Evolutionary conservation across 2,888 invertebrate genomes (phyloP).

Genomic region (Phengaris alcon): DNA sequence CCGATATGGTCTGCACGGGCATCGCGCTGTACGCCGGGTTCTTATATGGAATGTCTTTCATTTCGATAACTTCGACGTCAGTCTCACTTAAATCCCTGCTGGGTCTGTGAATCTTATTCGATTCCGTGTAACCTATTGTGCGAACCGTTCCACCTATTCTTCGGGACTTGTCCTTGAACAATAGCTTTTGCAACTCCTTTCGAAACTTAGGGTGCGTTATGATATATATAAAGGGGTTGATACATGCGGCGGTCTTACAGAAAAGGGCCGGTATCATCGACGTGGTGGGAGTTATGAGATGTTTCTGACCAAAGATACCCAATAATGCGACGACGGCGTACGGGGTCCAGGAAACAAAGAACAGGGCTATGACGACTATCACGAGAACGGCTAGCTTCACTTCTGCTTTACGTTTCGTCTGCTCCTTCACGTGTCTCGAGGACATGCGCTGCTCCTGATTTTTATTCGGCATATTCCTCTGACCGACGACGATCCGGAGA

Average conservation of each 20-base stretch:
- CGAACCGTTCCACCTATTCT: slow-evolving; percentile 63
- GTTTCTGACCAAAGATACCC: slow-evolving; percentile 83
- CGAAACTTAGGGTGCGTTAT: slow-evolving; percentile 88
- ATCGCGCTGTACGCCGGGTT: slow-evolving; percentile 42
- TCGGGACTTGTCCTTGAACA: slow-evolving; percentile 62
- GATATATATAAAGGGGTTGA: slow-evolving; percentile 89
- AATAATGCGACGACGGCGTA: slow-evolving; percentile 87
- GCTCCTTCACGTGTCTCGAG: slow-evolving; percentile 78
- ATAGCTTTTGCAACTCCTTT: slow-evolving; percentile 76
- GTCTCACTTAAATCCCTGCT: slow-evolving; percentile 70
- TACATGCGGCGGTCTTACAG: slow-evolving; percentile 89
- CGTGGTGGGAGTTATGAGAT: slow-evolving; percentile 82
- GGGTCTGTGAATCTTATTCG: slow-evolving; percentile 54
- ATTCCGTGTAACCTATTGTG: slow-evolving; percentile 58
- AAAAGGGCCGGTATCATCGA: slow-evolving; percentile 89
- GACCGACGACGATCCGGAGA: slow-evolving; percentile 80
- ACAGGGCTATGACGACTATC: slow-evolving; percentile 84
- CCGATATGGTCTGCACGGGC: slow-evolving; percentile 57
- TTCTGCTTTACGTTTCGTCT: slow-evolving; percentile 85
- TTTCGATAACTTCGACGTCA: slow-evolving; percentile 76
- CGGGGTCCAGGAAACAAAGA: slow-evolving; percentile 91
- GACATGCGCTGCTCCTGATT: slow-evolving; percentile 73
- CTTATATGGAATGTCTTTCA: slow-evolving; percentile 71
- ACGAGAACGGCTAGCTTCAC: slow-evolving; percentile 84
- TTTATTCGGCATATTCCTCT: slow-evolving; percentile 68